Evolutionary conservation across 2,888 invertebrate species (phyloP), one percentile per base, ranked within the genome.

Genomic region (Agriopis marginaria): DNA sequence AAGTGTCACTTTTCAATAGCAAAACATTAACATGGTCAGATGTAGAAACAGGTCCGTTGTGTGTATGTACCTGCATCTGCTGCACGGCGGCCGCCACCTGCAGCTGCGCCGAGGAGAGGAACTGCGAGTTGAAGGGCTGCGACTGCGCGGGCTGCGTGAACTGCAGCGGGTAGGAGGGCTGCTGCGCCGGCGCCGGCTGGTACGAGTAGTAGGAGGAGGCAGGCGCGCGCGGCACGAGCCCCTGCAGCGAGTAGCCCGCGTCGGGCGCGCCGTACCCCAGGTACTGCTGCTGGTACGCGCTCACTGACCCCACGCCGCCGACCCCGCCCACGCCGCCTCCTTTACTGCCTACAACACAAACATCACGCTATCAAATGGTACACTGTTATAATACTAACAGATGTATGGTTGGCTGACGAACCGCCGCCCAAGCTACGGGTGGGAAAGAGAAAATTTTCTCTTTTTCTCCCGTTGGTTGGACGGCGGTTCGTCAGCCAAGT

Each of bases 151-250:
- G 95, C 80, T 95, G 96, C 68, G 96, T 95, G 87, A 95, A 96
- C 85, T 96, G 96, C 77, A 94, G 90, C 72, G 95, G 95, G 79
- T 95, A 96, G 8, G 95, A 95, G 71, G 95, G 95, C 68, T 96
- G 96, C 32, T 95, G 95, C 64, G 96, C 96, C 32, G 88, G 75
- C 17, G 90, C 88, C 75, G 89, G 91, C 84, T 93, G 93, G 84
- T 94, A 93, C 65, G 94, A 90, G 86, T 94, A 94, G 88, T 94
- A 94, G 3, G 93, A 92, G 77, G 83, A 89, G 68, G 93, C 91
- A 62, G 94, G 92, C 23, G 92, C 91, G 7, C 93, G 88, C 69
- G 92, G 92, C 81, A 94, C 82, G 71, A 94, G 86, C n/a, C 93
- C 93, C 17, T 85, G 89, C 73, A 93, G 87, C 39, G 93, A 91